These are phyloP conservation scores for Gnathonemus echidnorhynchus DNA, from an alignment of 2,113 vertebrate genomes.

Conservation along the genomic window DNA sequence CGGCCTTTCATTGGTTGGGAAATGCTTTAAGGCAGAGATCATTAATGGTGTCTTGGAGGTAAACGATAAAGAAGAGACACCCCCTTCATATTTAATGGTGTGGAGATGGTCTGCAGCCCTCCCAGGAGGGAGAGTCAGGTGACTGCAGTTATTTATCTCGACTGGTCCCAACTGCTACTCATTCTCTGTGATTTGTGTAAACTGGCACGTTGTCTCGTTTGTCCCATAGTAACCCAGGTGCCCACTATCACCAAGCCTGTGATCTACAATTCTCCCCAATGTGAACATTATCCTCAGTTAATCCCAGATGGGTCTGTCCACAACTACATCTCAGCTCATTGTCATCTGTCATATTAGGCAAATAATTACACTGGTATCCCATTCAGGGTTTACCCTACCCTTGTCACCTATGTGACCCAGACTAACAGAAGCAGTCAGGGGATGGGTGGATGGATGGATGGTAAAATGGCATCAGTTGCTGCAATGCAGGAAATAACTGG, in stretches of 20 bases:
- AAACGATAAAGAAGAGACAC: not conserved
- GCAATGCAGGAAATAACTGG: not conserved
- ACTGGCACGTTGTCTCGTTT: not conserved
- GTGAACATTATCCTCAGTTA: not conserved
- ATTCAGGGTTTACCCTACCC: not conserved
- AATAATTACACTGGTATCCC: not conserved
- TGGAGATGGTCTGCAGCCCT: not conserved
- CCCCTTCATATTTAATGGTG: not conserved
- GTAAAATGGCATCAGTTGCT: not conserved
- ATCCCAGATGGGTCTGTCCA: not conserved
- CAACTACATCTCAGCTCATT: not conserved
- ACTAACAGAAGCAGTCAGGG: not conserved
- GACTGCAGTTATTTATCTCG: not conserved
- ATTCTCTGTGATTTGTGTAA: not conserved
- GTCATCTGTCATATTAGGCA: not conserved
- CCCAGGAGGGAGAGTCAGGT: not conserved
- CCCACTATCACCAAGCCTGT: not conserved
- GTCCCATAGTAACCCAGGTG: not conserved
- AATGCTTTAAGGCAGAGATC: not conserved
- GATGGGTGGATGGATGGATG: not conserved
- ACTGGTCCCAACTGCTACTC: not conserved
- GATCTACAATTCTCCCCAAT: not conserved
- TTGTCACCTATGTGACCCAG: no score
- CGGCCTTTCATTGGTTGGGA: slow-evolving; percentile 2
- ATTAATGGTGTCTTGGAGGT: not conserved